These are phyloP conservation scores for Hydrotaea cyrtoneurina DNA, from an alignment of 2,888 invertebrate species.

Conservation along the genomic window DNA sequence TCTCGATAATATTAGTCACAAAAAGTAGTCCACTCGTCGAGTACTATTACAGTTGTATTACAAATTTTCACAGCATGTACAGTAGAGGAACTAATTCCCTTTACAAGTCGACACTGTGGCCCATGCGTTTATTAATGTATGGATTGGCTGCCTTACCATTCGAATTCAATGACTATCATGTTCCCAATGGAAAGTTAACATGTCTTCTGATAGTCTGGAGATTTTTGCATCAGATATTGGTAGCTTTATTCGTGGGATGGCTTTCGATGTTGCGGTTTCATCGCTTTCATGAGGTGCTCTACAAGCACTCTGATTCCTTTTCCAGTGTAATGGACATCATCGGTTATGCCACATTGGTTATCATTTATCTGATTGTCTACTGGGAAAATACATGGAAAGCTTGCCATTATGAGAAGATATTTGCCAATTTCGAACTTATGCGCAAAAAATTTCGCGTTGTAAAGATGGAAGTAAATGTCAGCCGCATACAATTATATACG, in stretches of 20 bases:
- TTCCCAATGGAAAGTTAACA: slow-evolving; percentile 6
- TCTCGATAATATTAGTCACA: background rate
- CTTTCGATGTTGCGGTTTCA: slow-evolving; percentile 50
- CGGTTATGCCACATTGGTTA: slow-evolving; percentile 63
- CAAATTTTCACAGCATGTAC: background rate
- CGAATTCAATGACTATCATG: slow-evolving; percentile 24
- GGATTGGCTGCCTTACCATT: slow-evolving; percentile 68
- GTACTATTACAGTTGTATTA: background rate
- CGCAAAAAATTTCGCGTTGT: slow-evolving; percentile 56
- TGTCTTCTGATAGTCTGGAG: slow-evolving; percentile 42
- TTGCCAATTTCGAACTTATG: slow-evolving; percentile 63
- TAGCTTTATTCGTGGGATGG: slow-evolving; percentile 39
- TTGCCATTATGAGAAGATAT: slow-evolving; percentile 47
- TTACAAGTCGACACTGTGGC: slow-evolving; percentile 68
- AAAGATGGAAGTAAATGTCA: slow-evolving; percentile 54
- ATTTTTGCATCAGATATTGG: slow-evolving; percentile 37
- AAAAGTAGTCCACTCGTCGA: background rate
- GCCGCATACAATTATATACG: slow-evolving; percentile 32
- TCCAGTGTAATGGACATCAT: slow-evolving; percentile 70
- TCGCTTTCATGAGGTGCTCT: slow-evolving; percentile 50
- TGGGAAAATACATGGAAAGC: slow-evolving; percentile 64
- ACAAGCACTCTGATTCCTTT: slow-evolving; percentile 68
- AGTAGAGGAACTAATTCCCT: background rate
- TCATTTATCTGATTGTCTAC: slow-evolving; percentile 61
- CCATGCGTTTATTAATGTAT: slow-evolving; percentile 69